A percentile compares a stretch with the other conserved stretches of the same genome.
Evolutionary conservation across 2,797 vertebrate genomes (phyloP).

Genomic region (Chelmon rostratus): DNA sequence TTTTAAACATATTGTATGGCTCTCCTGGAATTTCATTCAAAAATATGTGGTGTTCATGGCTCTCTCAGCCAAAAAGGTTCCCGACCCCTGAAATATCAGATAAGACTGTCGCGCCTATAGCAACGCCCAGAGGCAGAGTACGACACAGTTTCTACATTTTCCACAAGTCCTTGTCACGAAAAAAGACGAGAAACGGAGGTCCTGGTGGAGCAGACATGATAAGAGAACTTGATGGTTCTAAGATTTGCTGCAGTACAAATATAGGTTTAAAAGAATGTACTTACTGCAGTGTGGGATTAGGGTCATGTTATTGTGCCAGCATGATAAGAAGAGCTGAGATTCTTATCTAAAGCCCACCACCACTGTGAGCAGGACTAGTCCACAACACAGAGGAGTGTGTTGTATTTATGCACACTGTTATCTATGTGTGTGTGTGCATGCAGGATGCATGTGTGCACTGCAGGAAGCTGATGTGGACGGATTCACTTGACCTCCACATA

Average conservation of each 20-base stretch:
- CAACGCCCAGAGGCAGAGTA: slow-evolving; percentile 27
- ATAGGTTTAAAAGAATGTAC: slow-evolving; percentile 69
- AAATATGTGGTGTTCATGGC: no score
- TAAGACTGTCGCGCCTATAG: slow-evolving; percentile 25
- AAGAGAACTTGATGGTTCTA: slow-evolving; percentile 32
- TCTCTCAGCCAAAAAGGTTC: no score
- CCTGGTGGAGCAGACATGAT: slow-evolving; percentile 21
- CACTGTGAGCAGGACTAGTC: slow-evolving; percentile 42
- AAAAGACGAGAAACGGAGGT: slow-evolving; percentile 22
- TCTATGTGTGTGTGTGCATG: slow-evolving; percentile 6
- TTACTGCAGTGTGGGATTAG: slow-evolving; percentile 75
- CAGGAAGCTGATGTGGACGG: background rate
- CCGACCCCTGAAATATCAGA: slow-evolving; percentile 53
- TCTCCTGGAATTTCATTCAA: no score
- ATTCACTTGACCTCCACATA: background rate
- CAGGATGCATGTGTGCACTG: background rate
- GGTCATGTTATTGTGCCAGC: slow-evolving; percentile 75
- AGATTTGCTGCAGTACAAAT: slow-evolving; percentile 53
- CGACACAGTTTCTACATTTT: slow-evolving; percentile 10
- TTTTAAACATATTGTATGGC: no score
- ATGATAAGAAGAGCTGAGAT: slow-evolving; percentile 78
- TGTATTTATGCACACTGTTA: slow-evolving; percentile 8
- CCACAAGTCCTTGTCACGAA: slow-evolving; percentile 27
- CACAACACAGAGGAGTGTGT: slow-evolving; percentile 18
- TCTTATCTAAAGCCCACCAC: slow-evolving; percentile 78